These are phyloP conservation scores for Rhagoletis zephyria DNA, from an alignment of 1,140 invertebrate genomes.

Conservation along the genomic window DNA sequence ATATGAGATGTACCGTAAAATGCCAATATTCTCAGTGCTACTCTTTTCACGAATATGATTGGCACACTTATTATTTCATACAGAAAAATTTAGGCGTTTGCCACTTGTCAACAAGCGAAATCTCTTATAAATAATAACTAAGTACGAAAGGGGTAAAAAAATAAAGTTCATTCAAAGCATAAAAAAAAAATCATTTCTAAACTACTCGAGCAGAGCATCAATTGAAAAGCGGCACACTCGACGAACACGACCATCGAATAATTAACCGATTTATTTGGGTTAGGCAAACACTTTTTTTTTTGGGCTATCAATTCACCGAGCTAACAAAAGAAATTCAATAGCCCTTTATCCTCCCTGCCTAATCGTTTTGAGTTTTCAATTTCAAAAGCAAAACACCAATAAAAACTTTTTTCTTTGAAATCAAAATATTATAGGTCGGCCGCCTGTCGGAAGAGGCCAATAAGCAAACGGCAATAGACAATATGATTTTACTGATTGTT, in stretches of 20 bases:
- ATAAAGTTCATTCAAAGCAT: not conserved
- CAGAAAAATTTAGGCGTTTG: not conserved
- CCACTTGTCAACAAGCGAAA: not conserved
- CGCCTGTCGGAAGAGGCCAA: not conserved
- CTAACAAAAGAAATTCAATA: not conserved
- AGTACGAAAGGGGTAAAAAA: not conserved
- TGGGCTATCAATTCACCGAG: not conserved
- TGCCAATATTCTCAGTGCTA: not conserved
- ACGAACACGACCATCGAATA: not conserved
- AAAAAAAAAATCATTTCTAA: not conserved
- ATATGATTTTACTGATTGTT: not conserved
- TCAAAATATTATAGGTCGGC: not conserved
- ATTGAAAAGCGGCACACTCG: not conserved
- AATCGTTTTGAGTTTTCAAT: not conserved
- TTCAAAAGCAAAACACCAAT: not conserved
- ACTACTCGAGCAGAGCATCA: not conserved
- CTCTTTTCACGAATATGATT: not conserved
- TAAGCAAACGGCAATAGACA: not conserved
- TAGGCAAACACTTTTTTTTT: not conserved
- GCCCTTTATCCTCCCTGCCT: not conserved
- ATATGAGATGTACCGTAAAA: not conserved
- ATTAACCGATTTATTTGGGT: not conserved
- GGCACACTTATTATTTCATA: not conserved
- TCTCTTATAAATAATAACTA: not conserved
- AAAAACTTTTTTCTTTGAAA: not conserved